Base-by-base conservation (phyloP, 2,113 vertebrate species). In the human (Homo sapiens) region DNA sequence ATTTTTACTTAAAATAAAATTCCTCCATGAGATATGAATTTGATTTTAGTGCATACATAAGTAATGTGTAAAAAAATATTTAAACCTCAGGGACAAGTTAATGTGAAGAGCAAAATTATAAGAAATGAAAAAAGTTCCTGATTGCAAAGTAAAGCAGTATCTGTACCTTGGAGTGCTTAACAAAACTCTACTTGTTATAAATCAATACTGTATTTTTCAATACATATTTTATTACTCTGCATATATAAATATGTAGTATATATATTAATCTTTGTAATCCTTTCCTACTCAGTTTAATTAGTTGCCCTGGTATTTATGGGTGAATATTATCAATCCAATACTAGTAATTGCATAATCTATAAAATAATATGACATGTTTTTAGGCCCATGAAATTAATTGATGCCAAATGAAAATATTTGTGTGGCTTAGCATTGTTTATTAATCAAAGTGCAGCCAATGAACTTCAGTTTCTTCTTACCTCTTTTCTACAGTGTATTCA, bases 261-360 rank as follows among this genome's bases (percentile, higher is more conserved):
- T 43, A 55, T 11, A 50, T 82, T 78, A 2, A 38, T 72, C 68
- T 93, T 96, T 97, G 78, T 76, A 12, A 5, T 17, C 90, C 8
- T 97, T 94, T 76, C 11, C 17, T 93, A 93, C 50, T 97, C 89
- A 94, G 16, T 93, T 97, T 92, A 97, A 95, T 97, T 97, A 97
- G n/a, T 82, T 93, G 27, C 11, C 79, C 27, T 61, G 55, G 45
- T 97, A 98, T 93, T 97, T 98, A 97, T 87, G 85, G 64, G 73
- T 17, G 10, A 96, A n/a, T 64, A 94, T 96, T 97, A 94, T 83
- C 61, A 93, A 98, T 80, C 88, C 40, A 95, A 89, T 96, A 90
- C 35, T 93, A 94, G 72, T 93, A 96, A 97, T n/a, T 98, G 45
- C 4, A 79, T 82, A 30, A 97, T 92, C 79, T 89, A 93, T 97